Evolutionary conservation across 1,140 invertebrate species (phyloP).

Genomic region (Semibalanus balanoides): DNA sequence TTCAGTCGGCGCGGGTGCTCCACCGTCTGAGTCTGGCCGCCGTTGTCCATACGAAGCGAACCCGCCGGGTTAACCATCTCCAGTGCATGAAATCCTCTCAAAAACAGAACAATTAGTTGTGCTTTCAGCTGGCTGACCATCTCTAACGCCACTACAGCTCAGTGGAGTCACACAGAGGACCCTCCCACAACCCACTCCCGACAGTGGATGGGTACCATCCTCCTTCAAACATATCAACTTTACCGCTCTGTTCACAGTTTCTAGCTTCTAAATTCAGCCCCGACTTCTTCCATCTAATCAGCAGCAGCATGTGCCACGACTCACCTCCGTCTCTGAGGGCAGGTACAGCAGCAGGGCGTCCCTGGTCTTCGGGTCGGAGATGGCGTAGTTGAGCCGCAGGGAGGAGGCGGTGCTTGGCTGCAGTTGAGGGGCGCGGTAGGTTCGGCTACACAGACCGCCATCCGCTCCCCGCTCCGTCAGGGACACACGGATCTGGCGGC

Average conservation of each 20-base stretch:
- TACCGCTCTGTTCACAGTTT: no score
- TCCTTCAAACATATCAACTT: no score
- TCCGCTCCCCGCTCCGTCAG: constrained; percentile 34
- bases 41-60: constrained; percentile 60
- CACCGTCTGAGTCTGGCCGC: constrained; percentile 45
- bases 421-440: constrained; percentile 44
- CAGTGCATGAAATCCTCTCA: constrained; percentile 52
- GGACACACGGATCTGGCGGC: constrained; percentile 61
- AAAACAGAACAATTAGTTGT: no score
- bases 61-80: constrained; percentile 59
- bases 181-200: no score
- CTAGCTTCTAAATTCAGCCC: no score
- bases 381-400: constrained; percentile 49
- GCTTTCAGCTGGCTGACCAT: no score
- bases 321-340: constrained; percentile 40
- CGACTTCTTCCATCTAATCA: no score
- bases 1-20: constrained; percentile 43
- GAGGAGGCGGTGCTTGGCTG: constrained; percentile 52
- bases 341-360: constrained; percentile 53
- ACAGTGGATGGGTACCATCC: no score
- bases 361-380: constrained; percentile 36
- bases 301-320: no score
- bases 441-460: constrained; percentile 45
- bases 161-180: no score
- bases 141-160: no score